A percentile compares a stretch with the other conserved stretches of the same genome.
Evolutionary conservation across 1,140 invertebrate genomes (phyloP).

Genomic region (Mamestra configurata): DNA sequence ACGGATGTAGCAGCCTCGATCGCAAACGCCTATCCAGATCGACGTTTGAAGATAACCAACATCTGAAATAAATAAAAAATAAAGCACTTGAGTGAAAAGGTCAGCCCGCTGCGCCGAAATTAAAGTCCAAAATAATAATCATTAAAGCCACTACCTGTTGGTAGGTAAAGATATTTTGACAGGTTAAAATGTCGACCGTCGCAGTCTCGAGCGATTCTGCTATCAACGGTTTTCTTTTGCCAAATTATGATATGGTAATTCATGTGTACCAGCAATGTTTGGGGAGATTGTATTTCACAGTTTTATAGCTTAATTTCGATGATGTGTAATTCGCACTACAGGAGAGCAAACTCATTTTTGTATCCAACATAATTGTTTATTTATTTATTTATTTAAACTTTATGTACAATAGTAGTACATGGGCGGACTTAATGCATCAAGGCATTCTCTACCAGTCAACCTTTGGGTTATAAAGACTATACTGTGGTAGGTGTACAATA

Average conservation of each 20-base stretch:
- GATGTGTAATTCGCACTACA: constrained; percentile 25
- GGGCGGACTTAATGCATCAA: no score
- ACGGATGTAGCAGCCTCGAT: constrained; percentile 84
- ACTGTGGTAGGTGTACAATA: no score
- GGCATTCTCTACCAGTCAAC: no score
- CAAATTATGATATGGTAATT: constrained; percentile 70
- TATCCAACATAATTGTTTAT: constrained; percentile 66
- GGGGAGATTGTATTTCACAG: constrained; percentile 73
- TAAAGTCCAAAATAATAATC: constrained; percentile 83
- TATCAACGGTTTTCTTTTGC: constrained; percentile 65
- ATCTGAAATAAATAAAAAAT: constrained; percentile 75
- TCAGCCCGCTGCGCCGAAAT: constrained; percentile 77
- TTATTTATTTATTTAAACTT: no score
- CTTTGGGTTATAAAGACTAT: no score
- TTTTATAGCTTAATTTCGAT: constrained; percentile 79
- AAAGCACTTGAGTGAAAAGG: constrained; percentile 81
- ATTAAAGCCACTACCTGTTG: constrained; percentile 74
- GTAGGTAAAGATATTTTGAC: constrained; percentile 71
- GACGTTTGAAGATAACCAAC: constrained; percentile 79
- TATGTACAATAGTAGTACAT: no score
- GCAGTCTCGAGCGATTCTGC: constrained; percentile 49
- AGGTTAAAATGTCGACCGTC: constrained; percentile 69
- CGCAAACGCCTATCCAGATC: constrained; percentile 76
- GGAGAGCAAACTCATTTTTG: constrained; percentile 22
- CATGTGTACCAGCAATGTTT: constrained; percentile 62